Evolutionary conservation across 1,140 invertebrate genomes (phyloP).

Genomic region (Tachypleus tridentatus): DNA sequence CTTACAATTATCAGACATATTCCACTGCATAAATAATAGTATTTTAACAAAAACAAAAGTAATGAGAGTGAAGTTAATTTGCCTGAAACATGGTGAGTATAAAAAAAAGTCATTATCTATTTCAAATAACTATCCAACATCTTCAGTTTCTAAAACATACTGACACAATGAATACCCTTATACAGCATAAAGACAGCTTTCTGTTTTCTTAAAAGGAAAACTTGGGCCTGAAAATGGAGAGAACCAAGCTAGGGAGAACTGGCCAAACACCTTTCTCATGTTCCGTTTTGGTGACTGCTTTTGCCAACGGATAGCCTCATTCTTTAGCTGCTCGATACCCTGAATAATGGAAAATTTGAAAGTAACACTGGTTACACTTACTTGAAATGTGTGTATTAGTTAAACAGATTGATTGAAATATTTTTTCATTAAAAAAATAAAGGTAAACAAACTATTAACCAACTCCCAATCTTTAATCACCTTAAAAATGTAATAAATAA

Average conservation of each 20-base stretch:
- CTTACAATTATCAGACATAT: too few species aligned
- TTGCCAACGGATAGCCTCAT: slow-evolving; percentile 52
- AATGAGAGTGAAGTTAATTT: too few species aligned
- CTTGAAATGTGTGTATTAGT: not conserved
- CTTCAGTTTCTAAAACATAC: too few species aligned
- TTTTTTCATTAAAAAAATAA: not conserved
- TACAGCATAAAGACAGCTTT: too few species aligned
- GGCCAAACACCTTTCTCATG: slow-evolving; percentile 85
- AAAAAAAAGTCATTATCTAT: too few species aligned
- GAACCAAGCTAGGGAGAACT: slow-evolving; percentile 86
- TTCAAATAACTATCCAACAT: too few species aligned
- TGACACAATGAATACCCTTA: too few species aligned
- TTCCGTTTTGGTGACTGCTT: slow-evolving; percentile 85
- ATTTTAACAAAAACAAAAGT: too few species aligned
- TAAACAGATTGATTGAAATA: not conserved
- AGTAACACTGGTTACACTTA: not conserved
- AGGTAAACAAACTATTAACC: not conserved
- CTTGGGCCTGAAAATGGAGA: slow-evolving; percentile 62
- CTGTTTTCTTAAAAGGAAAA: too few species aligned
- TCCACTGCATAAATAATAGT: too few species aligned
- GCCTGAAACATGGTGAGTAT: too few species aligned
- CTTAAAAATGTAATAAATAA: not conserved
- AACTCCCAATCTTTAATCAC: not conserved
- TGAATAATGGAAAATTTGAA: slow-evolving; percentile 2
- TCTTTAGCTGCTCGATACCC: slow-evolving; percentile 29